A percentile compares a stretch with the other conserved stretches of the same genome.
phyloP scores from a whole-genome alignment of 2,113 vertebrate genomes.

The Mugil cephalus region DNA sequence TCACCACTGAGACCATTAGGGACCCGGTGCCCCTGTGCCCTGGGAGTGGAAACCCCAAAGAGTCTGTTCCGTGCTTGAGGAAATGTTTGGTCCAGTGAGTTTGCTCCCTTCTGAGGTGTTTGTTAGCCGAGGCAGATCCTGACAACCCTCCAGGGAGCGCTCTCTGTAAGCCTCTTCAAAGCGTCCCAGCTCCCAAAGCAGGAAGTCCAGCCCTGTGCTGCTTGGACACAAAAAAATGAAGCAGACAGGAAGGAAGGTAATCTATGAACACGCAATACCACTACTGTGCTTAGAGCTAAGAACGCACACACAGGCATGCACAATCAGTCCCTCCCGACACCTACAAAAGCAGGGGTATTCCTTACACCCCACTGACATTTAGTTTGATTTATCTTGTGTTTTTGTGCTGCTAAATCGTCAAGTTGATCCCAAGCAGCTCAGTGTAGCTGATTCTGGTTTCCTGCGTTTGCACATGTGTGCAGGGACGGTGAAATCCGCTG shows the following conservation, averaged over 20 bases:
- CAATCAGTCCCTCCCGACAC: conserved; percentile 54
- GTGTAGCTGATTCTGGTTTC: conserved; percentile 56
- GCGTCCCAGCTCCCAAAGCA: conserved; percentile 71
- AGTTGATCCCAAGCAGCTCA: conserved; percentile 42
- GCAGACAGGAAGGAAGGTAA: conserved; percentile 84
- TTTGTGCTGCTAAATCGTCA: conserved; percentile 15
- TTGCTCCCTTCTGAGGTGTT: conserved; percentile 74
- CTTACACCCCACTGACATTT: conserved; percentile 36
- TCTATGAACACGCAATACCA: conserved; percentile 78
- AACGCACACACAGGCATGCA: conserved; percentile 24
- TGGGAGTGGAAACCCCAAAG: conserved; percentile 46
- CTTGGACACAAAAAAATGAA: conserved; percentile 73
- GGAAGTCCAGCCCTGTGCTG: conserved; percentile 82
- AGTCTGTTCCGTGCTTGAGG: conserved; percentile 68
- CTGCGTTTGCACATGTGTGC: conserved; percentile 37
- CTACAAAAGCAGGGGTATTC: conserved; percentile 56
- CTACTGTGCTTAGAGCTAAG: conserved; percentile 58
- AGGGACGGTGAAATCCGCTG: conserved; percentile 17
- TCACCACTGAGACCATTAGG: conserved; percentile 13
- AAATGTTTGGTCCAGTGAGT: conserved; percentile 66
- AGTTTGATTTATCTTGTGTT: conserved; percentile 69
- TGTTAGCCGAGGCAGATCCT: conserved; percentile 72
- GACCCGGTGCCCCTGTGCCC: conserved; percentile 27
- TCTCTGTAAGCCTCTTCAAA: conserved; percentile 80
- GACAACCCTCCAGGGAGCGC: conserved; percentile 71